Percentiles rank a stretch among this genome's conserved stretches.
These are phyloP conservation scores for Gallinago stenura DNA, from an alignment of 2,797 vertebrate genomes.

Conservation along the genomic window DNA sequence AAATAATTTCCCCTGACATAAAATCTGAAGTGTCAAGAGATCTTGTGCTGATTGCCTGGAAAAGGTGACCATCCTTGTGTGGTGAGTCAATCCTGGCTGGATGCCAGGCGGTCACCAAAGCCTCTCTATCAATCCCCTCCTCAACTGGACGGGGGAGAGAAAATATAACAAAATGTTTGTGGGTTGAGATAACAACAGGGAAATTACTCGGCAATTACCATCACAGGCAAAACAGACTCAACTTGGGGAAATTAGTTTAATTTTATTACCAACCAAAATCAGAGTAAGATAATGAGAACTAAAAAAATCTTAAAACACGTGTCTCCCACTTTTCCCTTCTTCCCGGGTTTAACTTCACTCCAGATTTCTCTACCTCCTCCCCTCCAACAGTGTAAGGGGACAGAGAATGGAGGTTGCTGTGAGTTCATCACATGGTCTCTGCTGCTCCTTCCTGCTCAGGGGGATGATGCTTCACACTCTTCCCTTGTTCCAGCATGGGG, in stretches of 20 bases:
- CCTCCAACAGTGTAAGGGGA: background rate
- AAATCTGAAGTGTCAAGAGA: background rate
- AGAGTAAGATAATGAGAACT: background rate
- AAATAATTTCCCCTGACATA: background rate
- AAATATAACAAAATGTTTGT: background rate
- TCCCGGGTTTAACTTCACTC: background rate
- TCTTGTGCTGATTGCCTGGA: background rate
- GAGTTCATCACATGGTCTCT: background rate
- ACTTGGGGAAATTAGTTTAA: background rate
- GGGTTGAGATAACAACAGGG: background rate
- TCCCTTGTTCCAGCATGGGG: background rate
- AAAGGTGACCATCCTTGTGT: background rate
- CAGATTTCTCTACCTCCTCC: background rate
- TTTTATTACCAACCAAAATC: background rate
- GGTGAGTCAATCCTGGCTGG: background rate
- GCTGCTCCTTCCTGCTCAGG: background rate
- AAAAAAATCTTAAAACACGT: background rate
- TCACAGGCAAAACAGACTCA: background rate
- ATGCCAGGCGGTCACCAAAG: background rate
- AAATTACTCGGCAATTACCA: background rate
- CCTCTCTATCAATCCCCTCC: background rate
- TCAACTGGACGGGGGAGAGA: background rate
- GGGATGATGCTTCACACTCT: background rate
- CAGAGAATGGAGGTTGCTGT: background rate
- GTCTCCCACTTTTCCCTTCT: background rate